Evolutionary conservation across 1,140 invertebrate species (phyloP).

Genomic region (Kradibia gibbosae): DNA sequence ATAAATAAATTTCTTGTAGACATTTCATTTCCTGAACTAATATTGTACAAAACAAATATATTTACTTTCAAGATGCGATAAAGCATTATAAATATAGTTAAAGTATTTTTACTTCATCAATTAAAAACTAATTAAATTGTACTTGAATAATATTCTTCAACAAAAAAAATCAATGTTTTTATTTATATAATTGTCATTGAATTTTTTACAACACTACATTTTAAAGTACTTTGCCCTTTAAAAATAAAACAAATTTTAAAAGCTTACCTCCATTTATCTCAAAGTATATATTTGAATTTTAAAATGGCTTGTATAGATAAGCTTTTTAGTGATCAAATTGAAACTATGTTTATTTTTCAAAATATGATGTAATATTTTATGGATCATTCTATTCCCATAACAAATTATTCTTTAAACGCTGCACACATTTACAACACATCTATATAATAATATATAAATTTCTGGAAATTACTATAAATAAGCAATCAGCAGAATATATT

Average conservation of each 20-base stretch:
- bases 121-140: background rate
- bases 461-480: no score
- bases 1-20: background rate
- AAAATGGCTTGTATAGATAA: background rate
- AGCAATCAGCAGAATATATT: no score
- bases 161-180: background rate
- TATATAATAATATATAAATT: no score
- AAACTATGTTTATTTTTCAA: background rate
- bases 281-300: background rate
- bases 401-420: no score
- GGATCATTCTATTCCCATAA: background rate
- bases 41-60: background rate
- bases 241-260: background rate
- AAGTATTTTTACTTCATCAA: background rate
- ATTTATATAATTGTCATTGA: background rate
- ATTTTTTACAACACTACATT: background rate
- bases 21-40: background rate
- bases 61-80: background rate
- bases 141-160: background rate
- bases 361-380: background rate
- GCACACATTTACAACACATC: no score
- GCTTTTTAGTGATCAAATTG: background rate
- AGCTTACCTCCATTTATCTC: background rate
- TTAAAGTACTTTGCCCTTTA: background rate
- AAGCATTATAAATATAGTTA: background rate